phyloP scores from a whole-genome alignment of 2,888 invertebrate genomes.

The Thyatira batis region DNA sequence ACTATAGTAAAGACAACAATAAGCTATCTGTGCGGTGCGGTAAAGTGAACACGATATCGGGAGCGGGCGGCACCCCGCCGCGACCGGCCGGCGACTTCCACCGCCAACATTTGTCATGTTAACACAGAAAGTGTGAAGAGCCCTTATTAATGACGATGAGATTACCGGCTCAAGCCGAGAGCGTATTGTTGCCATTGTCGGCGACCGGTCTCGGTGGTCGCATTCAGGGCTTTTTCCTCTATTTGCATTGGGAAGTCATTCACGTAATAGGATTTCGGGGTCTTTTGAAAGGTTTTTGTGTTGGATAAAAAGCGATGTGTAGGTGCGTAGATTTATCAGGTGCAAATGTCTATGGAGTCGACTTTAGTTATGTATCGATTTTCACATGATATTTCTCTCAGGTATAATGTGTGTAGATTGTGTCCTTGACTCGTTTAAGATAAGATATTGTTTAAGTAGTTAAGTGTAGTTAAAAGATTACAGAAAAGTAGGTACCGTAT shows the following conservation, averaged over 20 bases:
- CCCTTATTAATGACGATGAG: conserved; percentile 76
- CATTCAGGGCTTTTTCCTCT: conserved; percentile 52
- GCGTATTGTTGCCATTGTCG: conserved; percentile 59
- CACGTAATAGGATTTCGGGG: conserved; percentile 55
- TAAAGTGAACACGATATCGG: conserved; percentile 54
- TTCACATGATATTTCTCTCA: too few species aligned
- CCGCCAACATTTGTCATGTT: conserved; percentile 77
- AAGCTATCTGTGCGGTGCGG: conserved; percentile 43
- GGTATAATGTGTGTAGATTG: too few species aligned
- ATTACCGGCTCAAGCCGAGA: conserved; percentile 59
- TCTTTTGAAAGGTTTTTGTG: conserved; percentile 30
- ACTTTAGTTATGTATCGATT: too few species aligned
- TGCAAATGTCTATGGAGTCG: neutral
- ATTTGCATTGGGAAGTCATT: conserved; percentile 54
- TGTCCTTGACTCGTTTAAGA: too few species aligned
- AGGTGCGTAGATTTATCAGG: conserved; percentile 16
- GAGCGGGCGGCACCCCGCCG: conserved; percentile 60
- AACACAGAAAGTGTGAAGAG: conserved; percentile 78
- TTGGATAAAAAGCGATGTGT: conserved; percentile 31
- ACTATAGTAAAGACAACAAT: conserved; percentile 1
- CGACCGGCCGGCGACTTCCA: conserved; percentile 41
- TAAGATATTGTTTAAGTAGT: too few species aligned
- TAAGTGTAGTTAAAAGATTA: too few species aligned
- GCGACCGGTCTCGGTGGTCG: conserved; percentile 42
- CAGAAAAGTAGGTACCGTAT: too few species aligned